These are phyloP conservation scores for Miltochrista miniata DNA, from an alignment of 2,888 invertebrate genomes.

Conservation along the genomic window DNA sequence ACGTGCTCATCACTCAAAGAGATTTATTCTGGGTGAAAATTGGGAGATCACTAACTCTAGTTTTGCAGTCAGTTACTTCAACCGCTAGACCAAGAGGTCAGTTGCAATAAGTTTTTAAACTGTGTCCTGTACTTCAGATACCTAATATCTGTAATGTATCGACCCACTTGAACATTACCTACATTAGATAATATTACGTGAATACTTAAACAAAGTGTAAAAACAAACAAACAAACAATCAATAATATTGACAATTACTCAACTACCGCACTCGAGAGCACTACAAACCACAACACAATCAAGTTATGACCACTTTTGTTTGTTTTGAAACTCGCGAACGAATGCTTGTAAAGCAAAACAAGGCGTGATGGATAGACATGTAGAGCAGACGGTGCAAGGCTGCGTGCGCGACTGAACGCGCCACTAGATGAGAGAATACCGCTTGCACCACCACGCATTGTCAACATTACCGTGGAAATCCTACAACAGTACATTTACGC, in stretches of 20 bases:
- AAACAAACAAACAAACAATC: conserved; percentile 46
- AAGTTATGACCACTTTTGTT: conserved; percentile 31
- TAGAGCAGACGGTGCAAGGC: conserved; percentile 67
- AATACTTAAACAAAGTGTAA: neutral
- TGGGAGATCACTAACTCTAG: no score
- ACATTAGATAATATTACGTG: neutral
- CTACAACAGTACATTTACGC: conserved; percentile 67
- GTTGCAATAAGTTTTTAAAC: no score
- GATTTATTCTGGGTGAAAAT: no score
- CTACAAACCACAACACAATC: conserved; percentile 33
- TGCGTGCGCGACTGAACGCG: conserved; percentile 70
- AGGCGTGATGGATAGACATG: conserved; percentile 49
- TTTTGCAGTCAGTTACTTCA: no score
- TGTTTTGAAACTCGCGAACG: conserved; percentile 25
- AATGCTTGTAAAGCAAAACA: conserved; percentile 21
- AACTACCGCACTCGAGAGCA: conserved; percentile 21
- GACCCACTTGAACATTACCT: neutral
- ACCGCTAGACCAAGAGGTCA: no score
- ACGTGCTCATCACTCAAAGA: no score
- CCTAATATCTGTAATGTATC: no score
- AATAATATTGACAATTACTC: conserved; percentile 16
- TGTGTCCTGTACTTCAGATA: no score
- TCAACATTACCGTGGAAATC: conserved; percentile 77
- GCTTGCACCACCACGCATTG: conserved; percentile 77
- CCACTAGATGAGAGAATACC: conserved; percentile 51